phyloP scores from a whole-genome alignment of 1,140 invertebrate genomes.

The Drosophila melanica region DNA sequence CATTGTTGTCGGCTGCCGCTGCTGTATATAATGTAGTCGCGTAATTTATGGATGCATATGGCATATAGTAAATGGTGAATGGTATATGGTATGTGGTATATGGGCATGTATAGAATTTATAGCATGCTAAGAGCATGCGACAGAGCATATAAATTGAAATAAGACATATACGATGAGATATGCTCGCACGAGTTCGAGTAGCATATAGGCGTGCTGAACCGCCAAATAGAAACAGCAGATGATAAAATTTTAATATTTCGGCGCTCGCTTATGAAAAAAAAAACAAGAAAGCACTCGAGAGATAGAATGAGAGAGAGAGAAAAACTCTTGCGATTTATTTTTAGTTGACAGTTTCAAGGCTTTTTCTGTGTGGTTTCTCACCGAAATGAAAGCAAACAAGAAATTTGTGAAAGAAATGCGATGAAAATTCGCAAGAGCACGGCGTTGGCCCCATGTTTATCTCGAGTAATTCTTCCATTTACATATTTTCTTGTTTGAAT shows the following conservation, averaged over 20 bases:
- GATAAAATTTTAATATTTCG: conserved; percentile 69
- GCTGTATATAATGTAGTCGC: conserved; percentile 13
- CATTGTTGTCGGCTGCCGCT: conserved; percentile 28
- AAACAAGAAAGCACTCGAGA: conserved; percentile 8
- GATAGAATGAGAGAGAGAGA: conserved; percentile 35
- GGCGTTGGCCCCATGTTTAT: conserved; percentile 28
- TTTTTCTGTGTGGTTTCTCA: conserved; percentile 49
- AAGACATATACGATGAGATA: conserved; percentile 38
- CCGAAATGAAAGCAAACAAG: conserved; percentile 42
- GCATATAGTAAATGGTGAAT: conserved; percentile 3
- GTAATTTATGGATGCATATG: conserved; percentile 49
- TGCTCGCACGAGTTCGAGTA: conserved; percentile 31
- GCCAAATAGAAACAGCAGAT: conserved; percentile 55
- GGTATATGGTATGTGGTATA: conserved; percentile 6
- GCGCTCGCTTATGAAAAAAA: conserved; percentile 19
- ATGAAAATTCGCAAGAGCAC: conserved; percentile 46
- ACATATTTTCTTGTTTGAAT: conserved; percentile 48
- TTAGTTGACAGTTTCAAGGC: conserved; percentile 82
- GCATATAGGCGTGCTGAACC: conserved; percentile 17
- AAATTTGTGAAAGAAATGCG: conserved; percentile 55
- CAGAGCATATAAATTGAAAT: conserved; percentile 63
- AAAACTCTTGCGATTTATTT: conserved; percentile 74
- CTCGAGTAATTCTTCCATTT: conserved; percentile 44
- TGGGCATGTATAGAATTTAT: conserved; percentile 40
- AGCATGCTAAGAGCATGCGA: conserved; percentile 30